Percentiles rank a stretch among this genome's conserved stretches.
Conservation (phyloP, 2,888 invertebrate genomes). For the Acronicta aceris region DNA sequence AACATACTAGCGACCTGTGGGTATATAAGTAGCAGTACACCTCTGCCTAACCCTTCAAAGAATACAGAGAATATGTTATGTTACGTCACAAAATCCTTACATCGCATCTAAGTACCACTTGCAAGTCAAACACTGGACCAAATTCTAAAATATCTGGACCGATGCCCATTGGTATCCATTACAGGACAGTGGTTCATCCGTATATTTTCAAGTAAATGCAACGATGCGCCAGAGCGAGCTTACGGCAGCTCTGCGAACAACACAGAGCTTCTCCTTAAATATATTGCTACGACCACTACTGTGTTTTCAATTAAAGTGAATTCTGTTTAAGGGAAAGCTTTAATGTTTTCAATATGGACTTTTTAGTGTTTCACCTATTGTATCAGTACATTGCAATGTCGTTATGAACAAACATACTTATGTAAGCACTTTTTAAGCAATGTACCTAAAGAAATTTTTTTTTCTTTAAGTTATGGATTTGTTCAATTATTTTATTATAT, state of each 20-base stretch:
- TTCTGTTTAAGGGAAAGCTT: constrained; percentile 13
- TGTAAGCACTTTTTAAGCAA: no score
- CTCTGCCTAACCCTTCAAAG: no score
- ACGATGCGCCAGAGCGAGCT: constrained; percentile 27
- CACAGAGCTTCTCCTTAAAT: constrained; percentile 31
- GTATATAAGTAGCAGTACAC: no score
- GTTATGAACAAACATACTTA: no score
- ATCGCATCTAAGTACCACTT: not conserved
- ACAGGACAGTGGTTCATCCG: constrained; percentile 7
- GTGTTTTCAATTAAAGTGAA: constrained; percentile 42
- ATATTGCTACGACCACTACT: constrained; percentile 30
- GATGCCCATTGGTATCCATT: constrained; percentile 20
- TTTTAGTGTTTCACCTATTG: not conserved
- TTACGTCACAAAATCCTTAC: not conserved
- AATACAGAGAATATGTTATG: no score
- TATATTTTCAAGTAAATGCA: constrained; percentile 47
- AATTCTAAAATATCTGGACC: constrained; percentile 1
- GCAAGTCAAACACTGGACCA: not conserved
- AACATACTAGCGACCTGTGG: no score
- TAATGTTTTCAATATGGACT: not conserved
- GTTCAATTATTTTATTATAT: no score
- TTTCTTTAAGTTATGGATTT: no score
- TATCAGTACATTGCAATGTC: no score
- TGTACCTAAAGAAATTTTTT: no score
- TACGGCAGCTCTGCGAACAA: constrained; percentile 25